phyloP scores from a whole-genome alignment of 2,888 invertebrate genomes.

The Ariolimax columbianus region DNA sequence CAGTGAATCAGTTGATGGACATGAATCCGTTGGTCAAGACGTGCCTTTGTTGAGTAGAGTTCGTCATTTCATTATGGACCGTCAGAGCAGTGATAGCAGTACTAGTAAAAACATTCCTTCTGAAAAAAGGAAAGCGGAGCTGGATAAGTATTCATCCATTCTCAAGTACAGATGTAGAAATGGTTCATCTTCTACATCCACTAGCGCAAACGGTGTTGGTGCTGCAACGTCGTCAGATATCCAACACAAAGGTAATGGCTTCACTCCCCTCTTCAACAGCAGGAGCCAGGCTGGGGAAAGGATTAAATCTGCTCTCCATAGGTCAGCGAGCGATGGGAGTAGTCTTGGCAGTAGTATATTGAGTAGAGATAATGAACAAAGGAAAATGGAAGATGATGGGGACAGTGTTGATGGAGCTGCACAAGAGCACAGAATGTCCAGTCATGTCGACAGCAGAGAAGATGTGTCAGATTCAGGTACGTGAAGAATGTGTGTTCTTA shows the following conservation, averaged over 20 bases:
- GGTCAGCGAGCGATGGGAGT: constrained; percentile 55
- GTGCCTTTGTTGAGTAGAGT: constrained; percentile 18
- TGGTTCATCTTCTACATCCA: background rate
- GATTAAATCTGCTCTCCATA: constrained; percentile 33
- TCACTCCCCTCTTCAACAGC: constrained; percentile 34
- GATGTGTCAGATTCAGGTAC: constrained; percentile 37
- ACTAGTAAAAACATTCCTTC: constrained; percentile 5
- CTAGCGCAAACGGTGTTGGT: background rate
- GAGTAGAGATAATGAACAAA: constrained; percentile 11
- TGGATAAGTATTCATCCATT: constrained; percentile 59
- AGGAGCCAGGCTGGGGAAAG: background rate
- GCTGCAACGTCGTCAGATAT: background rate
- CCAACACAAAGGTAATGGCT: constrained; percentile 4
- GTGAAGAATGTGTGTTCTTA: background rate
- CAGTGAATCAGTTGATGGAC: constrained; percentile 32
- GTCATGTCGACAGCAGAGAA: constrained; percentile 13
- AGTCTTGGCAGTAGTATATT: constrained; percentile 25
- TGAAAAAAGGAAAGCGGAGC: constrained; percentile 47
- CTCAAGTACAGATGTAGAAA: constrained; percentile 51
- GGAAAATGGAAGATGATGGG: background rate
- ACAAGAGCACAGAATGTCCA: background rate
- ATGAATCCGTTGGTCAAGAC: constrained; percentile 45
- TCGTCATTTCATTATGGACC: constrained; percentile 17
- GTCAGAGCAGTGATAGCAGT: constrained; percentile 17
- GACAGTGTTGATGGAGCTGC: constrained; percentile 17